Base-by-base conservation (phyloP, 2,888 invertebrate species). In the Clunio marinus region DNA sequence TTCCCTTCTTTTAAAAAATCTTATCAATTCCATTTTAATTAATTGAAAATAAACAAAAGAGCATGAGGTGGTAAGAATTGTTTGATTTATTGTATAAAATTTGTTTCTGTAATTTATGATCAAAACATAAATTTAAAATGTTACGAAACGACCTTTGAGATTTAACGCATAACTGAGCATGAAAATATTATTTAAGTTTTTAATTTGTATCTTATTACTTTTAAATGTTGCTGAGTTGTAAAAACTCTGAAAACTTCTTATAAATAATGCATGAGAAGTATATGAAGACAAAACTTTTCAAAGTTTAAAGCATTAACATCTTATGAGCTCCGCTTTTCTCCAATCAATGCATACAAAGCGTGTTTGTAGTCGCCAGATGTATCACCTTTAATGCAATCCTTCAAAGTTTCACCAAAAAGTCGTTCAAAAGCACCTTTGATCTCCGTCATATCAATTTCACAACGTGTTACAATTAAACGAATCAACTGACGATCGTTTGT, bases 401-500 rank as follows among this genome's bases (percentile, higher is more conserved):
- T 89, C 71, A 94, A 80, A 8, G 87, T 81, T 78, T 91, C 88
- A 32, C 87, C 88, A 77, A 87, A 93, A 74, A 86, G 82, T 45
- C 82, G 81, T 73, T 86, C 83, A 79, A 89, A 96, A 73, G 88
- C 88, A 70, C 84, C 82, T 72, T 91, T 90, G 74, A 95, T 91
- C 74, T 93, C 91, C 0, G 83, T 87, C 83, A 95, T 84, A 77
- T 95, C 95, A 69, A 92, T 82, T 83, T 93, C 91, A 74, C 85
- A 86, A 72, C 93, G 85, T 1, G 92, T 91, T 60, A 92, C 88
- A 73, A 95, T 83, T 69, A 95, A 81, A 74, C 95, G 87, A 73
- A 95, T 93, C 72, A 96, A 81, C 73, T 90, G 88, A 60, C 85
- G 83, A 77, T 96, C 95, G 75, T 92, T 89, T 2, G 95, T 96